A percentile compares a stretch with the other conserved stretches of the same genome.
Conservation (phyloP, 2,888 invertebrate species). For the Drosophila neutralis region DNA sequence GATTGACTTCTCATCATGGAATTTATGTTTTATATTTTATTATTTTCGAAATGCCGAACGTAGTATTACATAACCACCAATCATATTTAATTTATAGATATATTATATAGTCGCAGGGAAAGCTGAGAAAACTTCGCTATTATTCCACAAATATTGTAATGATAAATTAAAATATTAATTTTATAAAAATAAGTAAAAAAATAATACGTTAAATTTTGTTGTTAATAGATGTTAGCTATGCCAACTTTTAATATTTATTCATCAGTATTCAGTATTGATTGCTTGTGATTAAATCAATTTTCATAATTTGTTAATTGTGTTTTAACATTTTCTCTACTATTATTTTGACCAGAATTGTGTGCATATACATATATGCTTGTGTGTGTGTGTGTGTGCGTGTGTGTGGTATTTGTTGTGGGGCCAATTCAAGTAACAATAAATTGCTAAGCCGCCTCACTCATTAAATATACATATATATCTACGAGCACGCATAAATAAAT, state of each 20-base stretch:
- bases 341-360: not conserved
- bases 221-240: no score
- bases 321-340: not conserved
- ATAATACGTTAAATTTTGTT: not conserved
- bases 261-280: no score
- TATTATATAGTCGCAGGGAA: no score
- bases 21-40: no score
- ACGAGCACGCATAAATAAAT: not conserved
- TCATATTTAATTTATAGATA: no score
- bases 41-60: no score
- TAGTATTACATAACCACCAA: no score
- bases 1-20: not conserved
- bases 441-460: constrained; percentile 62
- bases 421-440: constrained; percentile 57
- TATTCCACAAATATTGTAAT: no score
- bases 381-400: not conserved
- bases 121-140: no score
- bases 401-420: constrained; percentile 8
- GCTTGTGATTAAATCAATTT: not conserved
- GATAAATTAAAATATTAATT: no score
- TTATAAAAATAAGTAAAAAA: not conserved
- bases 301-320: not conserved
- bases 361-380: not conserved
- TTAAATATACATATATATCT: constrained; percentile 48
- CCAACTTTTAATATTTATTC: not conserved